These are phyloP conservation scores for Saccopteryx leptura DNA, from an alignment of 2,113 vertebrate species.

Conservation along the genomic window DNA sequence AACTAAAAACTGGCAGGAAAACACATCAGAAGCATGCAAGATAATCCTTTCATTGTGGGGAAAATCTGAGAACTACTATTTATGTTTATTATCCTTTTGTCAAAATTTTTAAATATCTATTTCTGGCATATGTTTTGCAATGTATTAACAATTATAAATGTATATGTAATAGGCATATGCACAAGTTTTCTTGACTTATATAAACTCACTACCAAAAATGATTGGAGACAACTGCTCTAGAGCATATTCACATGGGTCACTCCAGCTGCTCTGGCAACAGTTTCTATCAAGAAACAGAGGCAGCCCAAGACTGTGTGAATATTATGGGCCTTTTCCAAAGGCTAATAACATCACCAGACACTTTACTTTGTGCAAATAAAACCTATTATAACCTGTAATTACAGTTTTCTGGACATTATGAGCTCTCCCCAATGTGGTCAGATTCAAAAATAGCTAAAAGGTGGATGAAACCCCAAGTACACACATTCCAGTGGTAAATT, in stretches of 20 bases:
- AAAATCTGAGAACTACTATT: slow-evolving; percentile 19
- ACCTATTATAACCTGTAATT: background rate
- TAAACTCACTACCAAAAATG: background rate
- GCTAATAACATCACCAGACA: background rate
- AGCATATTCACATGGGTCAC: background rate
- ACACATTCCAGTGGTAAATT: background rate
- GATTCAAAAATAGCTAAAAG: background rate
- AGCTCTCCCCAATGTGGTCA: background rate
- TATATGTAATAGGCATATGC: background rate
- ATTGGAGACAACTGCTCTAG: background rate
- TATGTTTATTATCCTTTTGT: slow-evolving; percentile 32
- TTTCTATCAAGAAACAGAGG: background rate
- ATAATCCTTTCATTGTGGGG: background rate
- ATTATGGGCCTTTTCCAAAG: background rate
- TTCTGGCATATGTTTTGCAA: slow-evolving; percentile 21
- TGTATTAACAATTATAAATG: background rate
- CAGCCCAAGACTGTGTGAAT: background rate
- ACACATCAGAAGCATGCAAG: background rate
- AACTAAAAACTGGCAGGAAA: background rate
- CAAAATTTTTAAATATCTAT: background rate
- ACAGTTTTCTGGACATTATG: background rate
- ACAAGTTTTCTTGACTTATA: background rate
- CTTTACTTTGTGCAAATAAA: background rate
- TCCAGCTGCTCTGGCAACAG: background rate
- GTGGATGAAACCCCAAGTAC: background rate